A percentile compares a stretch with the other conserved stretches of the same genome.
These are phyloP conservation scores for Ophioninae sp. DNA, from an alignment of 2,888 invertebrate genomes.

Conservation along the genomic window DNA sequence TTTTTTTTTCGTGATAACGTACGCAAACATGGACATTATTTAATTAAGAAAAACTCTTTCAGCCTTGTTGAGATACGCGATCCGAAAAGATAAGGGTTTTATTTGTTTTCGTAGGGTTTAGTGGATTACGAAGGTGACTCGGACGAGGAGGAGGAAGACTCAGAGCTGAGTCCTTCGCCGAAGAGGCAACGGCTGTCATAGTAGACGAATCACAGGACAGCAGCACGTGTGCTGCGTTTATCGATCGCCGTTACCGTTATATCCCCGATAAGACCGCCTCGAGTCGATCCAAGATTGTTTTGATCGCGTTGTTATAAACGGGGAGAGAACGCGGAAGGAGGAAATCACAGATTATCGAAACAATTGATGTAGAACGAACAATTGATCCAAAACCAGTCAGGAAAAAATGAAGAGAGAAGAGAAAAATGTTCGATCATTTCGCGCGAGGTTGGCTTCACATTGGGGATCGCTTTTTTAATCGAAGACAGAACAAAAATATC, in stretches of 20 bases:
- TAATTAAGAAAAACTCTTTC: not conserved
- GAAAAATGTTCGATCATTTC: conserved; percentile 47
- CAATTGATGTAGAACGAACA: conserved; percentile 27
- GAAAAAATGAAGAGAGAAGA: conserved; percentile 12
- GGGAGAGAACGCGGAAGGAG: conserved; percentile 40
- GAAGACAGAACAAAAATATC: conserved; percentile 52
- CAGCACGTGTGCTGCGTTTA: conserved; percentile 74
- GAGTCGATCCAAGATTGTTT: conserved; percentile 64
- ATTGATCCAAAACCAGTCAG: conserved; percentile 3
- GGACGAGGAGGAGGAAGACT: conserved; percentile 94
- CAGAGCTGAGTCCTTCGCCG: conserved; percentile 84
- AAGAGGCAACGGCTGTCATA: conserved; percentile 91
- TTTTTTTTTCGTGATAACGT: not conserved
- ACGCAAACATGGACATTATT: not conserved
- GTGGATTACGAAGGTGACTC: conserved; percentile 99
- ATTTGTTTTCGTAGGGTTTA: conserved; percentile 85
- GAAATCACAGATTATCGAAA: conserved; percentile 17
- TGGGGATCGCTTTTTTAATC: conserved; percentile 57
- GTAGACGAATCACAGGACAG: conserved; percentile 80
- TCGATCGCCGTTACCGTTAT: conserved; percentile 70
- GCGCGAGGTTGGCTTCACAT: conserved; percentile 49
- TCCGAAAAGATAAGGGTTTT: not conserved
- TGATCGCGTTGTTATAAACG: conserved; percentile 59
- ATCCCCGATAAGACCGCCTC: conserved; percentile 62
- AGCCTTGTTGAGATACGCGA: not conserved